phyloP scores from a whole-genome alignment of 2,797 vertebrate species.

The Monodelphis domestica region DNA sequence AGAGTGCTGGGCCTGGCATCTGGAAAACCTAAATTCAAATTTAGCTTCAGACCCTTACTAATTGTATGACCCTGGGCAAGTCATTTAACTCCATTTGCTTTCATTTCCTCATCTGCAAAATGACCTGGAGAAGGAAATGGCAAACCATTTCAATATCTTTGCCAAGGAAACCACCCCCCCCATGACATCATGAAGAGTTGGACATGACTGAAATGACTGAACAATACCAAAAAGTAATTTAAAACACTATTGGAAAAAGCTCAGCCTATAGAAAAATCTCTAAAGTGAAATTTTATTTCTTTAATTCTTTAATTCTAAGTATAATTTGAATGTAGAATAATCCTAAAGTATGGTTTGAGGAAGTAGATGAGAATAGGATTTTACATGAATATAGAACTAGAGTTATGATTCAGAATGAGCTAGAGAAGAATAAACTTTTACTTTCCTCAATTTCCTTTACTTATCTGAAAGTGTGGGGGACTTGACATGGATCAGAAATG shows the following conservation, averaged over 20 bases:
- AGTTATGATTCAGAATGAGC: conserved; percentile 40
- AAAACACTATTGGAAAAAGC: conserved; percentile 18
- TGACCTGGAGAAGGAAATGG: no score
- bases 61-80: no score
- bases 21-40: not conserved
- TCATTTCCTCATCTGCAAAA: no score
- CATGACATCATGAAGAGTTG: no score
- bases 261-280: not conserved
- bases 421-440: conserved; percentile 42
- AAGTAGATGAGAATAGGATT: not conserved
- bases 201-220: no score
- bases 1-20: no score
- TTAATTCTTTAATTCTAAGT: conserved; percentile 32
- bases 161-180: no score
- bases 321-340: conserved; percentile 26
- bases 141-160: no score
- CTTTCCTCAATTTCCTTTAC: conserved; percentile 9
- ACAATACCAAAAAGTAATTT: no score
- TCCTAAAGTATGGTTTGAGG: not conserved
- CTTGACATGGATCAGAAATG: not conserved
- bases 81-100: no score
- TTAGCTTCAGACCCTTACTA: not conserved
- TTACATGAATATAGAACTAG: not conserved
- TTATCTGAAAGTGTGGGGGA: not conserved
- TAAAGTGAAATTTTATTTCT: not conserved